Base-by-base conservation (phyloP, 2,797 vertebrate genomes). In the Meda fulgida region DNA sequence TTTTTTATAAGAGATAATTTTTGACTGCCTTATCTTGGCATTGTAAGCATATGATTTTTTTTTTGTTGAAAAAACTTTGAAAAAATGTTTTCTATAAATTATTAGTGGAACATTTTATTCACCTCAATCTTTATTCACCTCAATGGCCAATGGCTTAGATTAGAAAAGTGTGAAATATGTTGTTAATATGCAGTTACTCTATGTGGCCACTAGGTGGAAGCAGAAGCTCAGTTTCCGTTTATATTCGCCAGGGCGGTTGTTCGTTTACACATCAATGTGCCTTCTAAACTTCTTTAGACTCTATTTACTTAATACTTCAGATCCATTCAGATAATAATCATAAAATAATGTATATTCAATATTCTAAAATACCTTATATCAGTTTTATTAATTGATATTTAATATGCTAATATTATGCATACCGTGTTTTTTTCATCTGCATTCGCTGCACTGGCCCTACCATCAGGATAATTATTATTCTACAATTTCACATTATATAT, bases 171-270 rank as follows among this genome's bases (percentile, higher is more conserved):
- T 26, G 43, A 26, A 46, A 36, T 67, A 67, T 18, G 7, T 46
- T 26, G 7, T 71, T 16, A 43, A 71, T 26, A 46, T 16, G 7
- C 10, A 8, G 31, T 60, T 79, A 19, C 60, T 75, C 18, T 36
- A 1, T 63, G 8, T 66, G 76, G 4, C 67, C 85, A 83, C 43
- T 19, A 83, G 76, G 23, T 83, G 81, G 85, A 26, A 72, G n/a
- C 66, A 86, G 69, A 43, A 21, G 14, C 29, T 14, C 14, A 16
- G n/a, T 63, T 38, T 77, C 21, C 16, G 1, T 55, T 21, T 26
- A 23, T 51, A 26, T 31, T 18, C 14, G 1, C 21, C 55, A 21
- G 10, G 10, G 29, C 4, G 0, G 14, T n/a, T 65, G 0, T 21
- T 67, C 26, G 48, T 9, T n/a, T 16, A 48, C 13, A 48, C 7